Evolutionary conservation across 2,888 invertebrate genomes (phyloP), one percentile per base, ranked within the genome.

Genomic region (Torymus aiolomorphi): DNA sequence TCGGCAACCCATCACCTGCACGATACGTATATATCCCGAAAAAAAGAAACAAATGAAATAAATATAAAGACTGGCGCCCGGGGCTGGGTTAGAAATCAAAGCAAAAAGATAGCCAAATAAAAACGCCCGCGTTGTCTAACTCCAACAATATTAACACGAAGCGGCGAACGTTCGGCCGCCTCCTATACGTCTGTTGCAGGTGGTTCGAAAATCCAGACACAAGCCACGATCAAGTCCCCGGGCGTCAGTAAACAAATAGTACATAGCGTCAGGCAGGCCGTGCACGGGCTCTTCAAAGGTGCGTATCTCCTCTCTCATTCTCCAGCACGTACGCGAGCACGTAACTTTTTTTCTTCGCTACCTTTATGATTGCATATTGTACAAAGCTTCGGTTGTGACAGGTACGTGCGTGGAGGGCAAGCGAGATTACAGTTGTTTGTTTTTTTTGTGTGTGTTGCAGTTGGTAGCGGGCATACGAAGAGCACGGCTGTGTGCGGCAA

Each of bases 391-490:
- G 42, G 42, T 42, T 31, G 8, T 2, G 3, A 31, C 8, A 42
- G 8, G 5, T 42, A 1, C 8, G 42, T 8, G 8, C 1, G 14
- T 14, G 8, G 18, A 20, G 12, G 18, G 13, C 1, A 24, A 4
- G 8, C 13, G 20, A 13, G 13, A 52, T 24, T 51, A 13, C 10
- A 13, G 18, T 56, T 16, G 51, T 3, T 13, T 42, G 4, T 42
- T 42, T 42, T 0, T 42, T 42, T 42, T 8, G 8, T 42, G 42
- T 42, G 42, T 20, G 80, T 88, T 88, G 10, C 81, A 90, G 89
- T 86, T 72, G 88, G 88, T 59, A 88, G 88, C 62, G 86, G 86
- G 51, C 84, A 86, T 12, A 89, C 89, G 3, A 85, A 87, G 66
- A 90, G 88, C 71, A 88, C 88, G 0, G 87, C 86, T 54, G 76